Evolutionary conservation across 2,797 vertebrate species (phyloP).

Genomic region (Arrhamphus sclerolepis): DNA sequence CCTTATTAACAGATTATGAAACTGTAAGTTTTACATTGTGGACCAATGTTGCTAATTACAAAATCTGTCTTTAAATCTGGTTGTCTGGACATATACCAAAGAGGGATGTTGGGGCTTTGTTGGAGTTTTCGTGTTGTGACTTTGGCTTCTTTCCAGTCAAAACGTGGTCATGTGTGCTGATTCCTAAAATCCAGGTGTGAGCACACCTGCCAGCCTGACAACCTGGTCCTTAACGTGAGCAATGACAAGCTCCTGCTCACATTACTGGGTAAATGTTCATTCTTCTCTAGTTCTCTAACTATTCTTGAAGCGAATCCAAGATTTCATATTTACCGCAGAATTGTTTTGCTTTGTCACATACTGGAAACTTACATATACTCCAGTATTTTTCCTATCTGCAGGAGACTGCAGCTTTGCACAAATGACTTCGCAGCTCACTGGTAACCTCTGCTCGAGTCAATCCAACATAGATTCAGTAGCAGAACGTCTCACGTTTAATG

Average conservation of each 20-base stretch:
- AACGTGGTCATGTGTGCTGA: neutral
- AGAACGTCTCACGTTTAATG: neutral
- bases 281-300: neutral
- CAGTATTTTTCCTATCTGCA: slow-evolving; percentile 6
- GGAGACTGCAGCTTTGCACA: slow-evolving; percentile 9
- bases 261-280: neutral
- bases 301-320: slow-evolving; percentile 5
- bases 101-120: too few species aligned
- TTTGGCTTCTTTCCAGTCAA: neutral
- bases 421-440: slow-evolving; percentile 6
- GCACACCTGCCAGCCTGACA: too few species aligned
- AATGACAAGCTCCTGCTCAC: neutral
- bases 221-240: neutral
- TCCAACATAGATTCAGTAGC: neutral
- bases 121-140: too few species aligned
- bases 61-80: too few species aligned
- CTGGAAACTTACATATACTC: slow-evolving; percentile 2
- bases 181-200: neutral
- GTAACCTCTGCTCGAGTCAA: neutral
- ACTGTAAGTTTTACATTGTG: too few species aligned
- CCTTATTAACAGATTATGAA: too few species aligned
- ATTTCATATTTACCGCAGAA: slow-evolving; percentile 2
- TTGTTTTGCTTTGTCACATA: slow-evolving; percentile 15
- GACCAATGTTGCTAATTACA: too few species aligned
- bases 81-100: too few species aligned